Conservation (phyloP, 2,113 vertebrate species). For the Eonycteris spelaea region DNA sequence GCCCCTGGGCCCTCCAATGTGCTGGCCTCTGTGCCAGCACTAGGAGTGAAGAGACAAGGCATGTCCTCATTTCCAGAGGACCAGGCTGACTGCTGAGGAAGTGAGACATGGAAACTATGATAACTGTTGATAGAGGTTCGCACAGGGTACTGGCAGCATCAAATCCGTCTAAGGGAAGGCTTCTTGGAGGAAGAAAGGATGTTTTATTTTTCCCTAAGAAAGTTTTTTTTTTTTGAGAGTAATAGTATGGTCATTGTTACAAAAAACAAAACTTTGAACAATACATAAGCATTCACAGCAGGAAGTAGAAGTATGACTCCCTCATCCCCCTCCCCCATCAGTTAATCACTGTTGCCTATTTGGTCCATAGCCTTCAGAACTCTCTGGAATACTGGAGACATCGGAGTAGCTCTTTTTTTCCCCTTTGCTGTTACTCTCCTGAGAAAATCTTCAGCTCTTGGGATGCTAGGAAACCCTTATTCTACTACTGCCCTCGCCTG, state of each 20-base stretch:
- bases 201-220: neutral
- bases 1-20: neutral
- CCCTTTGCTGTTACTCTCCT: neutral
- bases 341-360: neutral
- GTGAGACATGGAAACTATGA: neutral
- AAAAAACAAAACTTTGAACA: neutral
- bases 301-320: neutral
- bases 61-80: neutral
- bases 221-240: neutral
- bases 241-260: neutral
- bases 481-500: neutral
- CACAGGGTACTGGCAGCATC: neutral
- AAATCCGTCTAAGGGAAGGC: neutral
- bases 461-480: neutral
- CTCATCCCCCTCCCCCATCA: neutral
- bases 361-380: neutral
- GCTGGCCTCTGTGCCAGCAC: neutral
- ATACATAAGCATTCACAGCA: neutral
- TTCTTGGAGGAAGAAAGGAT: neutral
- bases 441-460: neutral
- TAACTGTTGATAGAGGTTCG: neutral
- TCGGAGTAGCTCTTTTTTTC: neutral
- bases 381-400: neutral
- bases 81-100: neutral
- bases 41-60: neutral